Base-by-base conservation (phyloP, 2,888 invertebrate genomes). In the Abrostola tripartita region DNA sequence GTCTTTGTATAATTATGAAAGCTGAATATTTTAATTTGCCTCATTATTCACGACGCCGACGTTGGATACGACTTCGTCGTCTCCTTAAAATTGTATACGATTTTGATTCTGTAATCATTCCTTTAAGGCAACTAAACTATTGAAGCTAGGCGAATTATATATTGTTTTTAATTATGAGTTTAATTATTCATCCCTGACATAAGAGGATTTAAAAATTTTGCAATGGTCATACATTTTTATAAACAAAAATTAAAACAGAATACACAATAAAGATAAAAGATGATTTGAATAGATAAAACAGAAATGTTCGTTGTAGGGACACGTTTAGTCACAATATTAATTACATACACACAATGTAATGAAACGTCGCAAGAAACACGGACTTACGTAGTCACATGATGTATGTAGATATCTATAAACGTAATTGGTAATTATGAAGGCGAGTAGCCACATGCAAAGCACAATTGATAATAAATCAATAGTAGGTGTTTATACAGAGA, bases 381-480 rank as follows among this genome's bases (percentile, higher is more conserved):
- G 42, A 14, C 12, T 40, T 54, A 53, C 57, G 49, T 49, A 60
- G 54, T 59, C 52, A 67, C 59, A 72, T 68, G 61, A 57, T 56
- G 49, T 42, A 52, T 35, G 57, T 14, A 71, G 42, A 53, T 68
- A 68, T 64, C 47, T 61, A 35, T 52, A 40, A 58, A 60, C 57
- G 52, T 64, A 65, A 71, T 68, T 71, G 57, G 44, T 63, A 49
- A 76, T 76, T 76, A 67, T 60, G 56, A 62, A 74, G 36, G 14
- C 74, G 59, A 66, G 56, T 38, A 62, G 62, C 58, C 66, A 65
- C 71, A 78, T 68, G 68, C 68, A 71, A 71, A 74, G 58, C 60
- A 70, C 60, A 76, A 72, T 62, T 74, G 54, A 64, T 70, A 70
- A 70, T 77, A 58, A 76, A 74, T 76, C 58, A 69, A 64, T 50